phyloP scores from a whole-genome alignment of 2,888 invertebrate genomes.

The Salpingus planirostris region DNA sequence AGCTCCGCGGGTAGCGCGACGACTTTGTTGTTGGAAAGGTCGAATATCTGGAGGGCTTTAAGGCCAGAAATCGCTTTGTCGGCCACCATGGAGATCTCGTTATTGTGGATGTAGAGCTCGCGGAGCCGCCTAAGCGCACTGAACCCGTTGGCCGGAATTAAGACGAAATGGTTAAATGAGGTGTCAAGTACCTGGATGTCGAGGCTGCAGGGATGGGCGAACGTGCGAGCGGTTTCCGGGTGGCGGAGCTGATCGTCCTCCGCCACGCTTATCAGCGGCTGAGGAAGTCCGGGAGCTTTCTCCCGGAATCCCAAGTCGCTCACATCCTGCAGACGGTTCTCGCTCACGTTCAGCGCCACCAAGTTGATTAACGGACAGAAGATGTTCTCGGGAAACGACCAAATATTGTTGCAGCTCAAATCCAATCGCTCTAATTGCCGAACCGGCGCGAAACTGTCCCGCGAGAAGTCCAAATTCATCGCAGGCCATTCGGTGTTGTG shows the following conservation, averaged over 20 bases:
- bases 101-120: constrained; percentile 75
- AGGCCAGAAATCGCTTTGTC: constrained; percentile 76
- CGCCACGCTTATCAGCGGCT: constrained; percentile 55
- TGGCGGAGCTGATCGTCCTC: constrained; percentile 44
- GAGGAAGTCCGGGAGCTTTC: constrained; percentile 50
- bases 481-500: constrained; percentile 79
- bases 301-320: constrained; percentile 79
- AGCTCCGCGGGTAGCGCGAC: constrained; percentile 78
- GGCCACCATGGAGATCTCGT: constrained; percentile 81
- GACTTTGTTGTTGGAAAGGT: constrained; percentile 84
- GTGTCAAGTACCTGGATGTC: constrained; percentile 77
- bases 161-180: constrained; percentile 75
- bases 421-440: constrained; percentile 76
- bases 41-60: constrained; percentile 73
- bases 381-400: constrained; percentile 77
- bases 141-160: constrained; percentile 75
- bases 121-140: constrained; percentile 68
- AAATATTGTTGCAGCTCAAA: constrained; percentile 80
- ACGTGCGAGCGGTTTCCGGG: constrained; percentile 30
- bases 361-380: constrained; percentile 77
- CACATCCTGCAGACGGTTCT: constrained; percentile 81
- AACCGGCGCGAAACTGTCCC: constrained; percentile 67
- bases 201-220: constrained; percentile 55
- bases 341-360: constrained; percentile 74
- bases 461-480: constrained; percentile 72